Base-by-base conservation (phyloP, 2,888 invertebrate species). In the Ophion slaviceki region DNA sequence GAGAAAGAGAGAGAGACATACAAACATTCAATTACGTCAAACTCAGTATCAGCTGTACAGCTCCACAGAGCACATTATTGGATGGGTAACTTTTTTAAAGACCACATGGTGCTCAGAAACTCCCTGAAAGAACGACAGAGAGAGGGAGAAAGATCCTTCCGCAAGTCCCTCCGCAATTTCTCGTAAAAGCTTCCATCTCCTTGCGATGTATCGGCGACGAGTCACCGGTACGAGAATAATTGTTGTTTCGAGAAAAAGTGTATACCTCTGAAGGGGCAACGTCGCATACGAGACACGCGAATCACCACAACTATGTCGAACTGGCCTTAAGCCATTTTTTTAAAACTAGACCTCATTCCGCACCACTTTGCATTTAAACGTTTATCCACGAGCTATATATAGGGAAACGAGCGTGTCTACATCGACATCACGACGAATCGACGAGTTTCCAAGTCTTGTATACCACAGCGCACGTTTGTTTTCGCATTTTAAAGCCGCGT, bases 151-250 rank as follows among this genome's bases (percentile, higher is more conserved):
- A 32, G 32, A 32, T 32, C 32, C 32, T 32, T 32, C 4, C 32
- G 32, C 32, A 32, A 32, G 32, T 32, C 4, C 32, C 32, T 32
- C 4, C 32, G 32, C 4, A 75, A 75, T 79, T 79, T 72, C 78
- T 79, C 78, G 78, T 83, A 83, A 83, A 83, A 79, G 83, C 74
- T 74, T 74, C 74, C 68, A 79, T 79, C 74, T 57, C 53, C n/a
- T 28, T 36, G 78, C 78, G 78, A 82, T 74, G 74, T 82, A 82
- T 66, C 45, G 57, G 61, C 59, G 66, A 67, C 74, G 67, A 20
- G 47, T 47, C 14, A 3, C 47, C 47, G 14, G 47, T 14, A 32
- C 47, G 57, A 71, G 53, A 53, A 28, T 47, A 8, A 28, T 47
- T 24, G 53, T 71, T 53, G 32, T 53, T 53, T 11, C n/a, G 72